Base-by-base conservation (phyloP, 2,888 invertebrate species). In the Coecobrya sp. region DNA sequence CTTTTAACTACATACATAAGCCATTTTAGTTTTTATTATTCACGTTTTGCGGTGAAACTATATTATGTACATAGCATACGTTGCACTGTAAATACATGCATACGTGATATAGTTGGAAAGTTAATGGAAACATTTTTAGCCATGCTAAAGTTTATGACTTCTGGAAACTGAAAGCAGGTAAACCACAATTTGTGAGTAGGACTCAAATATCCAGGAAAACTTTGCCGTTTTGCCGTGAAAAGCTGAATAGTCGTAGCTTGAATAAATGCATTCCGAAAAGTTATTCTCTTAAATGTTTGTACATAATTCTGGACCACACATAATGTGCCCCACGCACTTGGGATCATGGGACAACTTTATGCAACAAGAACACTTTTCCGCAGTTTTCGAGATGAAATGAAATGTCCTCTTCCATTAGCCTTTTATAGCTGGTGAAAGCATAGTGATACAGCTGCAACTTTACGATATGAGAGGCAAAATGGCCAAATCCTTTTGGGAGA, bases 401-500 rank as follows among this genome's bases (percentile, higher is more conserved):
- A 88, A 81, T 88, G 88, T 88, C 88, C 88, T 65, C 25, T 49
- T 88, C 88, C 88, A 88, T 88, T 88, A 88, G 42, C 62, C 88
- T 79, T 88, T 81, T 65, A n/a, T n/a, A 88, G 79, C 45, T 79
- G 81, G 88, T 88, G 88, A 88, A 88, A 81, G 88, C 88, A n/a
- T n/a, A 45, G 3, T 76, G 79, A 81, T 88, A 79, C 88, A 81
- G 88, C 88, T 88, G 88, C 88, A 88, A 49, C 65, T 88, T 88
- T 88, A 88, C 81, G 88, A 88, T 88, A 81, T 79, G 88, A 81
- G 68, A 88, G 30, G 79, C 79, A 88, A 88, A 88, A 88, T 88
- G 88, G 88, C n/a, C 62, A 88, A 88, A 88, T 88, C 88, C 88
- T 88, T 88, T 88, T 88, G 88, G 88, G 88, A 88, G 68, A 81